Base-by-base conservation (phyloP, 2,888 invertebrate genomes). In the Acleris sparsana region DNA sequence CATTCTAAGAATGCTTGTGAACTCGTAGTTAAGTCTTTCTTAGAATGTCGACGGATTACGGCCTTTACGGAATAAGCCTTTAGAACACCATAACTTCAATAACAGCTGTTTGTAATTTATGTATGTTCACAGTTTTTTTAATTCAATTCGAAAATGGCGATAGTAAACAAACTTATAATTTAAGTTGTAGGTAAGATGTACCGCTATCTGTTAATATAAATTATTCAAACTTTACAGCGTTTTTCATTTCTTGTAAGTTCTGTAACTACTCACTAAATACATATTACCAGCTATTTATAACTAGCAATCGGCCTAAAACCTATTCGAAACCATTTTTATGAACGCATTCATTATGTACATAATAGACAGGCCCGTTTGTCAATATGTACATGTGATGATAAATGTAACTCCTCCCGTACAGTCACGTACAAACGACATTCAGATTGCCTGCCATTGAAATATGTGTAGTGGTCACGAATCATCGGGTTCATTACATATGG, bases 401-500 rank as follows among this genome's bases (percentile, higher is more conserved):
- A 46, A 60, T 55, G 55, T 55, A 20, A 51, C 55, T 44, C 53
- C 59, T 33, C 65, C 60, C 53, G 5, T 43, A 58, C 33, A 44
- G 33, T 22, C 25, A 49, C 43, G 22, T 43, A 57, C n/a, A 25
- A 46, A 46, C 25, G 44, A 46, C 44, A 63, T 63, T 66, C 69
- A 55, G 69, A 69, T 69, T 69, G 62, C 48, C 53, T 16, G 46
- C 39, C 39, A 39, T 39, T 68, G 69, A 68, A 70, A 70, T 70
- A 76, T 70, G 70, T 70, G 68, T 53, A 67, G 65, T 62, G 69
- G 73, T 71, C 71, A 71, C 68, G 71, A 75, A 70, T 71, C 67
- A 69, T 70, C 55, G 68, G 63, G 66, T 71, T 69, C 71, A 70
- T 60, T 55, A 63, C 33, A 63, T 68, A 70, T 33, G 22, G 39